A percentile compares a stretch with the other conserved stretches of the same genome.
Evolutionary conservation across 1,140 invertebrate species (phyloP).

Genomic region (Bathynomus jamesi): DNA sequence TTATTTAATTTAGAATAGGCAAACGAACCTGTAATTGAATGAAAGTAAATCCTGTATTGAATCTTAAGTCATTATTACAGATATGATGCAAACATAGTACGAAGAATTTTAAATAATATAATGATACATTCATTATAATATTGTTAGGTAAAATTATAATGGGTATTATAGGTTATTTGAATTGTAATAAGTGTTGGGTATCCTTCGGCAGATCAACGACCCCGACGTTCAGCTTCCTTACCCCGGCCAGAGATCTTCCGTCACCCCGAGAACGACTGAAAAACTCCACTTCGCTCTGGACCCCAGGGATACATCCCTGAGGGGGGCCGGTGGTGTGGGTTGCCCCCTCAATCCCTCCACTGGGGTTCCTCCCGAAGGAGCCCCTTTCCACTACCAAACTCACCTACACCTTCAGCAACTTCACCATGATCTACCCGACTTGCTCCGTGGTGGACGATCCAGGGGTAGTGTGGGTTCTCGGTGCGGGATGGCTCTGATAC

Average conservation of each 20-base stretch:
- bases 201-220: constrained; percentile 64
- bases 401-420: constrained; percentile 8
- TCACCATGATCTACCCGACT: constrained; percentile 10
- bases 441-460: constrained; percentile 24
- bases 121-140: too few species aligned
- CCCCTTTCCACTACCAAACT: constrained; percentile 1
- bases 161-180: too few species aligned
- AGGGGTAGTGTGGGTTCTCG: constrained; percentile 30
- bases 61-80: too few species aligned
- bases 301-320: neutral
- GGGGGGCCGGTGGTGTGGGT: neutral
- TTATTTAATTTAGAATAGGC: too few species aligned
- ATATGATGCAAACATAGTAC: too few species aligned
- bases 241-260: constrained; percentile 41
- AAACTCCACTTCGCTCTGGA: neutral
- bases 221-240: constrained; percentile 58
- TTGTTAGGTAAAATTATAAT: too few species aligned
- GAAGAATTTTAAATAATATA: too few species aligned
- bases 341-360: neutral
- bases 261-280: neutral
- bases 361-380: too few species aligned
- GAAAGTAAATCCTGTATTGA: too few species aligned
- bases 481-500: constrained; percentile 61
- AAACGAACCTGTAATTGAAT: too few species aligned
- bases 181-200: constrained; percentile 15